Base-by-base conservation (phyloP, 1,140 invertebrate genomes). In the Drosophila erecta region DNA sequence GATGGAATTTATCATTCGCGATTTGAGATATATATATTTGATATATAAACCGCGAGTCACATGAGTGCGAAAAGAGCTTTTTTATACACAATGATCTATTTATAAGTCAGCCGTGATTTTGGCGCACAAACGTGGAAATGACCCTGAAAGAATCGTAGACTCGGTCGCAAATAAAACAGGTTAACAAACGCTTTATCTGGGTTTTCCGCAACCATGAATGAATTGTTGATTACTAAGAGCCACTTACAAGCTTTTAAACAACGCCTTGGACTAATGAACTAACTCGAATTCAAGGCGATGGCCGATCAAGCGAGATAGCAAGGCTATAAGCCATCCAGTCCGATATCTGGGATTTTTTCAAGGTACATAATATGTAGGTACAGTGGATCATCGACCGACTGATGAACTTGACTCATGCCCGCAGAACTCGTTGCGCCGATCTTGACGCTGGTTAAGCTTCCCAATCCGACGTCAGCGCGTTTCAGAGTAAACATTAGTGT, bases 61-160 rank as follows among this genome's bases (percentile, higher is more conserved):
- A 86, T 86, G 81, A 86, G 78, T 61, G 70, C 53, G 61, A 75
- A 78, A 61, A 83, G 41, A 70, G 41, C 53, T 58, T 53, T 60
- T 70, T 70, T 58, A 67, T 58, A 55, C 15, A 44, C 44, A 69
- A 69, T 72, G 47, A 43, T 62, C 55, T 85, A 81, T 86, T 87
- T 81, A 41, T 86, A 71, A 33, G 15, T 7, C 54, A 49, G 50
- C 54, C 62, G 44, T 59, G 38, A 64, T 41, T 79, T 87, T 86
- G 76, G 83, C 83, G 50, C 49, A 33, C 17, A 20, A 73, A 67
- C 61, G 58, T 80, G 40, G 77, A 80, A 71, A 57, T 57, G 67
- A n/a, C 67, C 66, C n/a, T 75, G 60, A 66, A 75, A 58, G 61
- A 24, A 58, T 27, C 11, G 54, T 7, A 33, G 35, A 15, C 24